Evolutionary conservation across 1,140 invertebrate species (phyloP).

Genomic region (Heliconius nattereri): DNA sequence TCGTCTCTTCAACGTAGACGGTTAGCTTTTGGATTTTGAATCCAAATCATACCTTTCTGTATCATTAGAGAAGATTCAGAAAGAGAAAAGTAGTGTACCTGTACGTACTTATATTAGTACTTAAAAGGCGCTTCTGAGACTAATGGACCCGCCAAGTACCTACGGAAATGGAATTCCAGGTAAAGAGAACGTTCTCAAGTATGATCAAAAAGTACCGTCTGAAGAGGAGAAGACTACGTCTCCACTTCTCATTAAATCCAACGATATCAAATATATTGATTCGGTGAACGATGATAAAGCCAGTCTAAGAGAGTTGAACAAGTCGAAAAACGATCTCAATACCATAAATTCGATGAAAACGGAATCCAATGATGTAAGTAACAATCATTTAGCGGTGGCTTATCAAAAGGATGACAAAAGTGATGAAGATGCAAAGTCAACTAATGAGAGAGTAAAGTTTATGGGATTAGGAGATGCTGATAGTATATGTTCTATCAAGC

Average conservation of each 20-base stretch:
- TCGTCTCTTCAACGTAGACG: slow-evolving; percentile 64
- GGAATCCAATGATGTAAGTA: slow-evolving; percentile 50
- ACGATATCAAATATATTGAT: slow-evolving; percentile 68
- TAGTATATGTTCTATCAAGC: slow-evolving; percentile 77
- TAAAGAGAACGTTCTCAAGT: slow-evolving; percentile 65
- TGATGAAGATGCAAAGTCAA: slow-evolving; percentile 67
- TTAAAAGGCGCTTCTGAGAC: slow-evolving; percentile 54
- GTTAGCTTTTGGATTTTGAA: slow-evolving; percentile 55
- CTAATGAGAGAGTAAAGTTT: slow-evolving; percentile 78
- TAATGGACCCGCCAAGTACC: slow-evolving; percentile 74
- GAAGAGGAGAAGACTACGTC: slow-evolving; percentile 78
- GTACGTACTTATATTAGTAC: slow-evolving; percentile 66
- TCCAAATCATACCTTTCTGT: slow-evolving; percentile 56
- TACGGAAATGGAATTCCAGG: slow-evolving; percentile 72
- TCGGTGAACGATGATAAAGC: slow-evolving; percentile 56
- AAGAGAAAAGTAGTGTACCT: slow-evolving; percentile 46
- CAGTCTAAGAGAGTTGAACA: slow-evolving; percentile 52
- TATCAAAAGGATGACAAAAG: slow-evolving; percentile 64
- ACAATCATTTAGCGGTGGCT: slow-evolving; percentile 57
- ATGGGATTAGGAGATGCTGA: slow-evolving; percentile 79
- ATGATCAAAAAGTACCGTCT: slow-evolving; percentile 72
- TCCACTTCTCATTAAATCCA: slow-evolving; percentile 59
- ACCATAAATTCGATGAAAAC: slow-evolving; percentile 71
- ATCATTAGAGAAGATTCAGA: slow-evolving; percentile 47
- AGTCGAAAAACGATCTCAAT: slow-evolving; percentile 65